A percentile compares a stretch with the other conserved stretches of the same genome.
phyloP scores from a whole-genome alignment of 1,140 invertebrate genomes.

The Platyura marginata region DNA sequence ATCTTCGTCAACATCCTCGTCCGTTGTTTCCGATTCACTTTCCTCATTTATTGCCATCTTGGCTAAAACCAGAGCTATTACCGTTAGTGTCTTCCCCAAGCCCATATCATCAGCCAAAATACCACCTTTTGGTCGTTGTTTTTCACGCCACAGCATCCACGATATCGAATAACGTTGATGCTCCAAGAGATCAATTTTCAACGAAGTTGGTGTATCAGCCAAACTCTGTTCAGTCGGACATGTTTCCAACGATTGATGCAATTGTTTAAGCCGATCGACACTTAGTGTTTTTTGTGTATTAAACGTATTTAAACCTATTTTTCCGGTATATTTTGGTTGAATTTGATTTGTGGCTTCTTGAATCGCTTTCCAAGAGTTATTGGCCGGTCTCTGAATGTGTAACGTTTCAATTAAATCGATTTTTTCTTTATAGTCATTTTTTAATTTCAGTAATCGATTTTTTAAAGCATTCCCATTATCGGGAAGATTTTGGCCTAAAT shows the following conservation, averaged over 20 bases:
- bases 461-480: too few species aligned
- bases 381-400: too few species aligned
- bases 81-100: slow-evolving; percentile 77
- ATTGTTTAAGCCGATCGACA: background rate
- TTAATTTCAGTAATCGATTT: too few species aligned
- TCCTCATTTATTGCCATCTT: slow-evolving; percentile 10
- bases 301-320: background rate
- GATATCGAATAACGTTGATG: slow-evolving; percentile 76
- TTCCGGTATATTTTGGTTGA: background rate
- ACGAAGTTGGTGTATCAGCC: slow-evolving; percentile 29
- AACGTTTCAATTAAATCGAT: too few species aligned
- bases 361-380: background rate
- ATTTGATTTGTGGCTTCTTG: background rate
- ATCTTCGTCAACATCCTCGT: slow-evolving; percentile 14
- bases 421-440: too few species aligned
- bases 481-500: too few species aligned
- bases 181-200: slow-evolving; percentile 53
- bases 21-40: slow-evolving; percentile 10
- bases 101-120: slow-evolving; percentile 89
- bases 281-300: background rate
- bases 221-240: too few species aligned
- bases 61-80: slow-evolving; percentile 62
- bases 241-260: background rate
- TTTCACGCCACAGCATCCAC: slow-evolving; percentile 81
- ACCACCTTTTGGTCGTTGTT: slow-evolving; percentile 62